Conservation (phyloP, 2,113 vertebrate genomes). For the Brachypteracias leptosomus region DNA sequence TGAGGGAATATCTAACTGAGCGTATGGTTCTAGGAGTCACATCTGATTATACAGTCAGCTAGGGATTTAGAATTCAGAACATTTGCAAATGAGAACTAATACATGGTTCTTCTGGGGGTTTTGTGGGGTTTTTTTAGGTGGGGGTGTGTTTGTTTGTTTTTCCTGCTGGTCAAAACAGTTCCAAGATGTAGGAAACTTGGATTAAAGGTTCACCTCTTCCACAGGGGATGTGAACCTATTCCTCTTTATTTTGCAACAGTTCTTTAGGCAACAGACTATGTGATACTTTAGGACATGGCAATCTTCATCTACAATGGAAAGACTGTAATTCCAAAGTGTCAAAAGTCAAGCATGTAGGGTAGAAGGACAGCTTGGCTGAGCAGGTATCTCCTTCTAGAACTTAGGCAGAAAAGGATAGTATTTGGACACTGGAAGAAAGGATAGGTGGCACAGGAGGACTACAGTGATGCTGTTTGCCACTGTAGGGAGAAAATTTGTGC, state of each 20-base stretch:
- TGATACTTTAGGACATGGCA: not conserved
- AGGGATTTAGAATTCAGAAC: not conserved
- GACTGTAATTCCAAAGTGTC: not conserved
- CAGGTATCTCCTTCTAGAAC: not conserved
- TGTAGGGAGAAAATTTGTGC: not conserved
- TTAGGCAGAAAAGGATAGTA: not conserved
- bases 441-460: fast-evolving
- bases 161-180: not conserved
- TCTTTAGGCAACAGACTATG: not conserved
- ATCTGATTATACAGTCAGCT: not conserved
- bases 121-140: too few species aligned
- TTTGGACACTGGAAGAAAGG: not conserved
- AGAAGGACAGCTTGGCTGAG: not conserved
- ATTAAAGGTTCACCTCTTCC: not conserved
- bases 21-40: not conserved
- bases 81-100: not conserved
- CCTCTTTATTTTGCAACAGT: not conserved
- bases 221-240: not conserved
- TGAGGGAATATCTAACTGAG: not conserved
- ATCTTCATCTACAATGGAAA: not conserved
- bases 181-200: not conserved
- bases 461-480: not conserved
- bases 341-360: not conserved
- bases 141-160: not conserved
- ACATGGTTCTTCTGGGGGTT: too few species aligned